Percentiles rank a stretch among this genome's conserved stretches.
Evolutionary conservation across 1,140 invertebrate species (phyloP).

Genomic region (Elymnias hypermnestra): DNA sequence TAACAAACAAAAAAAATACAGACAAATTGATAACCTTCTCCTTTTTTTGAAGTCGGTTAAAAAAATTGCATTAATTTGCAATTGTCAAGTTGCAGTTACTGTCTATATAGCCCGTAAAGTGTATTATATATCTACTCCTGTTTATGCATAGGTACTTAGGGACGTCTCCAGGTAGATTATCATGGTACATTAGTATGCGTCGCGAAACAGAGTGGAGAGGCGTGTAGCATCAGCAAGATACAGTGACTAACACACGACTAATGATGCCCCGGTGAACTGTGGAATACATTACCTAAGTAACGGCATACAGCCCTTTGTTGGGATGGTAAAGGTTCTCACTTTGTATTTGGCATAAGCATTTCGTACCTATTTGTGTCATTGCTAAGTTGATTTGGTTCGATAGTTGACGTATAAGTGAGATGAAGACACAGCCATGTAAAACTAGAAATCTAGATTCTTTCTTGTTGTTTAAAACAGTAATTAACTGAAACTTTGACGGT

Average conservation of each 20-base stretch:
- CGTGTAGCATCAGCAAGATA: conserved; percentile 48
- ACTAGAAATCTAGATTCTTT: too few relatives aligned
- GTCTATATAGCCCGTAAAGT: too few relatives aligned
- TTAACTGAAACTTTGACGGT: too few relatives aligned
- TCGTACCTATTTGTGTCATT: too few relatives aligned
- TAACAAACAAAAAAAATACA: too few relatives aligned
- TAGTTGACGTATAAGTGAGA: too few relatives aligned
- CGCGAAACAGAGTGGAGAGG: conserved; percentile 46
- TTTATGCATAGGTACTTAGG: conserved; percentile 11
- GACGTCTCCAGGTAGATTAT: conserved; percentile 19
- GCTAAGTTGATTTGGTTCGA: too few relatives aligned
- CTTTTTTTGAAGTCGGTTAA: neutral
- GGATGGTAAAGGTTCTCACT: neutral
- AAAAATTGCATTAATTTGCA: too few relatives aligned
- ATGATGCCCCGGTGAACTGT: conserved; percentile 34
- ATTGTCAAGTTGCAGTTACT: too few relatives aligned
- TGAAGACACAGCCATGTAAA: too few relatives aligned
- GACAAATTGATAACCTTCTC: too few relatives aligned
- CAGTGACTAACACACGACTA: conserved; percentile 50
- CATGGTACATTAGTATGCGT: conserved; percentile 54
- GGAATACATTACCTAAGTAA: conserved; percentile 35
- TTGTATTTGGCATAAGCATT: neutral
- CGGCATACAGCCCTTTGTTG: conserved; percentile 17
- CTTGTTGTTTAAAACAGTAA: too few relatives aligned
- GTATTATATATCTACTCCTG: conserved; percentile 17